Evolutionary conservation across 2,113 vertebrate genomes (phyloP).

Genomic region (Panthera tigris): DNA sequence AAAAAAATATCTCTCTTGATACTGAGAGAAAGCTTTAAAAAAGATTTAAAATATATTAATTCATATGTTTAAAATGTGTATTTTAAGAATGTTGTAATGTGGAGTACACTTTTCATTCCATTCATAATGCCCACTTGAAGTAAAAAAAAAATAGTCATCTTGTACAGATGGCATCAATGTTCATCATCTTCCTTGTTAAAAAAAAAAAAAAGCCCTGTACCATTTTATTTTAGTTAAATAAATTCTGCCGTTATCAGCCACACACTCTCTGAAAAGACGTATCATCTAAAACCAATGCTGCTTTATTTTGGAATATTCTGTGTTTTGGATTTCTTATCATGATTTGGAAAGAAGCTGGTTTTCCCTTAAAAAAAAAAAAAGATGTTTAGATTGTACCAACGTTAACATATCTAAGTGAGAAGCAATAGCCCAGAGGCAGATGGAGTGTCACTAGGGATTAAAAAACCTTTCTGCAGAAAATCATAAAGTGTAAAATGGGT

Average conservation of each 20-base stretch:
- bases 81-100: not conserved
- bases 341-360: constrained; percentile 37
- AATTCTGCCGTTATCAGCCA: not conserved
- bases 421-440: not conserved
- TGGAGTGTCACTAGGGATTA: not conserved
- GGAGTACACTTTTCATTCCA: not conserved
- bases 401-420: not conserved
- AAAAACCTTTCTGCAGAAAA: constrained; percentile 41
- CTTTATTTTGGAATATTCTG: constrained; percentile 34
- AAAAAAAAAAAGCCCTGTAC: not conserved
- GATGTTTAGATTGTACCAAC: not conserved
- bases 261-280: not conserved
- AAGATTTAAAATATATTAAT: not conserved
- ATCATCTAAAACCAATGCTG: not conserved
- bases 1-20: not conserved
- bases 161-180: not conserved
- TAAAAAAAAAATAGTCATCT: not conserved
- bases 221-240: constrained; percentile 2
- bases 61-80: not conserved
- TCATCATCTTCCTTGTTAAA: not conserved
- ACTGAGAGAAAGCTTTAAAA: not conserved
- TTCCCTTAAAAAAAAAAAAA: not conserved
- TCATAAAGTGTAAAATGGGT: constrained; percentile 38
- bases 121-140: not conserved
- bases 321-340: constrained; percentile 31